phyloP scores from a whole-genome alignment of 2,113 vertebrate genomes.

The Albula goreensis region DNA sequence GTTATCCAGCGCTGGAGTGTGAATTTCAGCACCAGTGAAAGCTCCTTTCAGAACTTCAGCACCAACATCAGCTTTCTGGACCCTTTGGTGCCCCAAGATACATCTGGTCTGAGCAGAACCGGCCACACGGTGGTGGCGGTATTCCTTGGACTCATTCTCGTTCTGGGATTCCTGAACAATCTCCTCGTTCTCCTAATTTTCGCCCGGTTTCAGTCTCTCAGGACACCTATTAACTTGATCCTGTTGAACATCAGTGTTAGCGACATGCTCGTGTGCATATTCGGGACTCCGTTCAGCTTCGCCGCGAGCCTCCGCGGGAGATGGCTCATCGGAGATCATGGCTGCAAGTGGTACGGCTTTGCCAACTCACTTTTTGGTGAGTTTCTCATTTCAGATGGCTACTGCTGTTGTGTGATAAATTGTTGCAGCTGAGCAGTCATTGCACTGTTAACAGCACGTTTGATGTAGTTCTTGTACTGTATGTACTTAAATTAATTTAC shows the following conservation, averaged over 20 bases:
- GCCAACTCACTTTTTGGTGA: slow-evolving; percentile 52
- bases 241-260: slow-evolving; percentile 52
- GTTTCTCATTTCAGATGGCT: not conserved
- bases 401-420: not conserved
- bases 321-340: slow-evolving; percentile 45
- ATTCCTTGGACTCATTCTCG: slow-evolving; percentile 40
- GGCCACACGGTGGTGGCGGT: slow-evolving; percentile 43
- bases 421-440: not conserved
- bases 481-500: no score
- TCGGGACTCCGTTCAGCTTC: slow-evolving; percentile 53
- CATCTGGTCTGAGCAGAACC: slow-evolving; percentile 36
- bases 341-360: slow-evolving; percentile 56
- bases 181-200: slow-evolving; percentile 42
- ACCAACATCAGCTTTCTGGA: slow-evolving; percentile 11
- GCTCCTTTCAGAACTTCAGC: not conserved
- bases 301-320: slow-evolving; percentile 44
- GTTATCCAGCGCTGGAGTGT: not conserved
- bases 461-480: no score
- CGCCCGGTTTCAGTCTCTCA: slow-evolving; percentile 27
- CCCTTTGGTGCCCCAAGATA: slow-evolving; percentile 16
- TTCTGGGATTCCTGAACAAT: slow-evolving; percentile 46
- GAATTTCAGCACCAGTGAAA: slow-evolving; percentile 10
- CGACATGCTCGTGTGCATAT: slow-evolving; percentile 51
- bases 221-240: slow-evolving; percentile 49
- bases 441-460: no score